Base-by-base conservation (phyloP, 1,140 invertebrate genomes). In the Leptinotarsa defecta region DNA sequence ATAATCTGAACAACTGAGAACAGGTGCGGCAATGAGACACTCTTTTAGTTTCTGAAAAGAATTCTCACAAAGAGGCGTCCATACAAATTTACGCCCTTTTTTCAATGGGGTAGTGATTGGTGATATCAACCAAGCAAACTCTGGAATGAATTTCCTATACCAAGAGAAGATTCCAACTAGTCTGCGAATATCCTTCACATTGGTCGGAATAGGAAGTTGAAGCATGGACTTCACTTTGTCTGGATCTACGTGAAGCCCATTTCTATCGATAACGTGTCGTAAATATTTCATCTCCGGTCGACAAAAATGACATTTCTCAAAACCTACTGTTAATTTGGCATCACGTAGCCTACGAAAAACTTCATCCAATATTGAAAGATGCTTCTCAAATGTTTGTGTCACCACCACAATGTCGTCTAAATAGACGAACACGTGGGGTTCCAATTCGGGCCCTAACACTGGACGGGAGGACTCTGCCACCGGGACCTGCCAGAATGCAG, bases 231-330 rank as follows among this genome's bases (percentile, higher is more conserved):
- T 43, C 17, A 77, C 74, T 48, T 72, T 75, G 3, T 75, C 70
- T 11, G 68, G 68, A 34, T 75, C 73, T 19, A 61, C 27, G 17
- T 77, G 20, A 8, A 87, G 77, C 13, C 85, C 84, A 3, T 78
- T 62, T 4, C 57, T 48, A 68, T 76, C 74, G 17, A 87, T 76
- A 52, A 83, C 48, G 71, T 84, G 84, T 13, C 85, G 85, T 19
- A 86, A 77, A 80, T 83, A 84, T 52, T 76, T 73, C 11, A 83
- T 48, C 15, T 76, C 19, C 11, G 72, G 57, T 24, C 48, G 48
- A 71, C 78, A 80, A 73, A 84, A 81, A 61, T 27, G 5, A 27
- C 27, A 27, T 1, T 27, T 27, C 27, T 27, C 27, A 1, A 27
- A 27, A 5, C 5, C 6, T 27, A 27, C 27, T 24, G 4, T 24